phyloP scores from a whole-genome alignment of 2,797 vertebrate species.

The Lepidocolaptes lacrymiger region DNA sequence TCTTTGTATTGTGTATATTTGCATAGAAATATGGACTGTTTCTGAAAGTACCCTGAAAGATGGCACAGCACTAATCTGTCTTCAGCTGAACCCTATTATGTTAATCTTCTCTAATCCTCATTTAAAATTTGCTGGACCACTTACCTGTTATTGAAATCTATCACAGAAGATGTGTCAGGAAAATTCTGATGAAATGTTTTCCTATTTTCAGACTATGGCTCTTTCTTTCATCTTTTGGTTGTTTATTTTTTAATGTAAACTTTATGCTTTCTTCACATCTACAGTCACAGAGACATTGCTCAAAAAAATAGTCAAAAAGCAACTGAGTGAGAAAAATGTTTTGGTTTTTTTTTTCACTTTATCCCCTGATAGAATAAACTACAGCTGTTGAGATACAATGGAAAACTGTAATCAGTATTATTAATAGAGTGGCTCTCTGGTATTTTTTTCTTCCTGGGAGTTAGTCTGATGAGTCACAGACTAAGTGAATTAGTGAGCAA shows the following conservation, averaged over 20 bases:
- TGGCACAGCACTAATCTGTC: background rate
- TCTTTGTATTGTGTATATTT: background rate
- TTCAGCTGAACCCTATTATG: background rate
- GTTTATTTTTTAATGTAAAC: background rate
- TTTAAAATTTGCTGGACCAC: background rate
- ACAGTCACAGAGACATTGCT: background rate
- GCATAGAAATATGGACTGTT: background rate
- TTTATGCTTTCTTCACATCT: background rate
- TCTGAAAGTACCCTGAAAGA: background rate
- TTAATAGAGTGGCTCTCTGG: background rate
- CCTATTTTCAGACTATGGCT: background rate
- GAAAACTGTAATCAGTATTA: constrained; percentile 5
- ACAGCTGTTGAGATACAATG: background rate
- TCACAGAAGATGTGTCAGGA: background rate
- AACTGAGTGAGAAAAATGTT: background rate
- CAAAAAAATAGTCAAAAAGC: background rate
- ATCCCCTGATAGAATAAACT: background rate
- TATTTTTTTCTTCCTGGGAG: background rate
- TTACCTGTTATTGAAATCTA: background rate
- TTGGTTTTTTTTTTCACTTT: background rate
- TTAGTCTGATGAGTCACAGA: constrained; percentile 29
- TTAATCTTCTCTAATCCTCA: background rate
- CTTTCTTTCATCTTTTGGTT: background rate
- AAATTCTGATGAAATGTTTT: background rate
- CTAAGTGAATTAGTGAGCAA: constrained; percentile 21